Conservation (phyloP, 2,113 vertebrate genomes). For the Colistium nudipinnis region DNA sequence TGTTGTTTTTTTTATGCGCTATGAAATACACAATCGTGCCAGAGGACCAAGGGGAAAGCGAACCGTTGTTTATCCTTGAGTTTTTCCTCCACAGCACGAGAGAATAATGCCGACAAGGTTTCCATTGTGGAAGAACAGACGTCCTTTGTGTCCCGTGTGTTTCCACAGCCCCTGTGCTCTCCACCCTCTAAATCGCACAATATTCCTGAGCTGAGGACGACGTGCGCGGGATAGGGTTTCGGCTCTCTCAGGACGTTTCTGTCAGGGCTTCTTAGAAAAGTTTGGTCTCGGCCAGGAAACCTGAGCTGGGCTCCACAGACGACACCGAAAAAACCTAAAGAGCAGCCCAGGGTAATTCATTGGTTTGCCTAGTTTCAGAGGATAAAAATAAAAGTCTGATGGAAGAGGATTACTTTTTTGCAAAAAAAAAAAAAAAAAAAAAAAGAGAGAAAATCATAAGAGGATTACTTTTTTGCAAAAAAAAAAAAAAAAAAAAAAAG, state of each 20-base stretch:
- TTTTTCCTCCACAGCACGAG: slow-evolving; percentile 51
- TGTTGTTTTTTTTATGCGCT: too few species aligned
- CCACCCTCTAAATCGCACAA: slow-evolving; percentile 73
- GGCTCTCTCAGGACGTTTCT: slow-evolving; percentile 67
- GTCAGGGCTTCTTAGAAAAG: slow-evolving; percentile 76
- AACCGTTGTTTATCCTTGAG: slow-evolving; percentile 74
- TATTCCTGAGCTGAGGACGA: slow-evolving; percentile 76
- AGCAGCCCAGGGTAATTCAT: too few species aligned
- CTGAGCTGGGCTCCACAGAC: slow-evolving; percentile 48
- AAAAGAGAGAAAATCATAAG: too few species aligned
- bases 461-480: too few species aligned
- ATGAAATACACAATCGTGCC: slow-evolving; percentile 47
- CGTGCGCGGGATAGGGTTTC: slow-evolving; percentile 75
- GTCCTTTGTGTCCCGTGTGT: slow-evolving; percentile 63
- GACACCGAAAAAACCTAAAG: too few species aligned
- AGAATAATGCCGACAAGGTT: slow-evolving; percentile 71
- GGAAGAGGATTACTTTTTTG: too few species aligned
- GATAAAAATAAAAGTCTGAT: too few species aligned
- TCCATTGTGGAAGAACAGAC: slow-evolving; percentile 77
- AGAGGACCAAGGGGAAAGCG: slow-evolving; percentile 53
- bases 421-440: too few species aligned
- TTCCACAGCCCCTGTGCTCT: slow-evolving; percentile 66
- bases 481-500: too few species aligned
- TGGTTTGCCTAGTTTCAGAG: too few species aligned
- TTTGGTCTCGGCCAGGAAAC: slow-evolving; percentile 66